Percentiles rank a stretch among this genome's conserved stretches.
phyloP scores from a whole-genome alignment of 2,113 vertebrate genomes.

The Serinus canaria region DNA sequence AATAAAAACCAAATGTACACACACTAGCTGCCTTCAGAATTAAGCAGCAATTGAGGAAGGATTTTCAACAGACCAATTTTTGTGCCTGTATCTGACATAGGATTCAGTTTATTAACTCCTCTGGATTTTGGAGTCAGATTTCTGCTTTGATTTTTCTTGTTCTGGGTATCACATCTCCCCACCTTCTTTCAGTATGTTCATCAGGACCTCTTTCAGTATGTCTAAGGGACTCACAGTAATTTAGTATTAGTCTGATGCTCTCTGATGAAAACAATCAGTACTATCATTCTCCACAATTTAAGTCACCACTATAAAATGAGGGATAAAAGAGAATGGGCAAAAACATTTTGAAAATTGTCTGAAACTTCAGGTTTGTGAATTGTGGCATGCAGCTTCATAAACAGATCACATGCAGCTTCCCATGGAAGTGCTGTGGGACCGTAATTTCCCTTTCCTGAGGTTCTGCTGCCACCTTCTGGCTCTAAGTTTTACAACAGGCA shows the following conservation, averaged over 20 bases:
- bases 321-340: neutral
- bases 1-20: neutral
- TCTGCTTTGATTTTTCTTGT: neutral
- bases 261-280: neutral
- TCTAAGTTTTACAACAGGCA: neutral
- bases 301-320: neutral
- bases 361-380: neutral
- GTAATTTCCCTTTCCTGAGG: neutral
- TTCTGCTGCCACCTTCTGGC: constrained; percentile 56
- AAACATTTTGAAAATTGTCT: neutral
- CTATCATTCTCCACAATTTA: neutral
- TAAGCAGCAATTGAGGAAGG: neutral
- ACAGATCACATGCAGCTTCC: neutral
- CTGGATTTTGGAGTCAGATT: neutral
- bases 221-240: neutral
- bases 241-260: neutral
- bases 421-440: rapidly evolving
- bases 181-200: neutral
- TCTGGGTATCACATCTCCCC: neutral
- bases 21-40: neutral
- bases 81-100: neutral
- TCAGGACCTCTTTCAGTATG: neutral
- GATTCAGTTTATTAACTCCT: neutral
- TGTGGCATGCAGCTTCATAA: neutral
- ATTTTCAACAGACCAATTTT: neutral